Evolutionary conservation across 2,113 vertebrate genomes (phyloP).

Genomic region (Macquaria australasica): DNA sequence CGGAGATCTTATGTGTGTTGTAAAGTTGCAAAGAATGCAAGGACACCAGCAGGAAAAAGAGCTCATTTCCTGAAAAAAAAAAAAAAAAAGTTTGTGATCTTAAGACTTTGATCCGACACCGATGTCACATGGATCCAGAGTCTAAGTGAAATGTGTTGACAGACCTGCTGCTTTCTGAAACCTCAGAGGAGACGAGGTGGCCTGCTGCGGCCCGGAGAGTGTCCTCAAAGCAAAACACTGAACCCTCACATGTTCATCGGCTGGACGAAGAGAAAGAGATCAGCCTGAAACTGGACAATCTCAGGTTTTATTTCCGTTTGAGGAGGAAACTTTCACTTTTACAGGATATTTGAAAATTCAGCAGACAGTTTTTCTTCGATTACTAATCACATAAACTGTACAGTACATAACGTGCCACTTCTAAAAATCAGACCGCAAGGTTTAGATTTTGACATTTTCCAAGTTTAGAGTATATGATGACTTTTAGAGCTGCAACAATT

Average conservation of each 20-base stretch:
- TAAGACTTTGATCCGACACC: slow-evolving; percentile 1
- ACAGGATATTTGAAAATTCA: background rate
- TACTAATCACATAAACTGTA: background rate
- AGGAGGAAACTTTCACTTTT: background rate
- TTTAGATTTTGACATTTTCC: background rate
- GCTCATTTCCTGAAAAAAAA: background rate
- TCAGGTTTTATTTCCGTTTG: background rate
- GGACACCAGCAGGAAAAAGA: background rate
- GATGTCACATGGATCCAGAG: background rate
- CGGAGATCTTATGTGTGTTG: background rate
- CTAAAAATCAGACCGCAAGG: too few species aligned
- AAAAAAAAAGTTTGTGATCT: background rate
- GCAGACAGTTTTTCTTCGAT: background rate
- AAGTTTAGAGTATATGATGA: background rate
- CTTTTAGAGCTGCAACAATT: background rate
- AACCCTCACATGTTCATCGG: background rate
- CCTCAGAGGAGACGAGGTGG: slow-evolving; percentile 23
- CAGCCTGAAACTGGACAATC: background rate
- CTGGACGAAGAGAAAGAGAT: background rate
- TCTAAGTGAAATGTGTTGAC: slow-evolving; percentile 52
- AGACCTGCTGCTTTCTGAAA: slow-evolving; percentile 27
- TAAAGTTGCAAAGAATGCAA: background rate
- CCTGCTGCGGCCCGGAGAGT: background rate
- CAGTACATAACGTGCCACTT: background rate
- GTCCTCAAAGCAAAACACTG: slow-evolving; percentile 8